phyloP scores from a whole-genome alignment of 2,888 invertebrate genomes.

The Eueremaeus valkanovi region DNA sequence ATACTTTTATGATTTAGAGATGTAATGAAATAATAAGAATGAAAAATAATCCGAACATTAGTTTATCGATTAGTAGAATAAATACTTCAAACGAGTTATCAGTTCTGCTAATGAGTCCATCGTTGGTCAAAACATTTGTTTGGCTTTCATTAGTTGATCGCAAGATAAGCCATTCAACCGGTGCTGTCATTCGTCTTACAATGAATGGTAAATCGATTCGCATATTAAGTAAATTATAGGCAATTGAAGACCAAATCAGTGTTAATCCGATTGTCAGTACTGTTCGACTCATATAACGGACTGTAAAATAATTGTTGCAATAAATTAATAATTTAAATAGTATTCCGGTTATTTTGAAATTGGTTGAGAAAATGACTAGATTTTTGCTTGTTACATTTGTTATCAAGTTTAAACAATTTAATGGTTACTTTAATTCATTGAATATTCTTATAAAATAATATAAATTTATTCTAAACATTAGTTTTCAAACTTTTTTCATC shows the following conservation, averaged over 20 bases:
- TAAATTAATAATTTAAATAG: no score
- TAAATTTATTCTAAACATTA: no score
- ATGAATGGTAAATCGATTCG: neutral
- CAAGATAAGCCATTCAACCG: neutral
- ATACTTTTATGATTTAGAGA: neutral
- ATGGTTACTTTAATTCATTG: no score
- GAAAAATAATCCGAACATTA: slow-evolving; percentile 7
- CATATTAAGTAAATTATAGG: neutral
- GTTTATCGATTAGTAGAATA: neutral
- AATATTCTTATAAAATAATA: no score
- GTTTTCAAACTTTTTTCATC: no score
- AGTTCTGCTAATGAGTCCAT: neutral
- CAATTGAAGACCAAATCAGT: neutral
- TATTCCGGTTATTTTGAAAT: no score
- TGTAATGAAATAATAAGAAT: slow-evolving; percentile 3
- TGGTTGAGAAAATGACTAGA: no score
- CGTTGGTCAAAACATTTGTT: neutral
- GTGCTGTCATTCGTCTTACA: neutral
- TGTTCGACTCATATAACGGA: slow-evolving; percentile 15
- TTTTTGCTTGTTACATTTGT: no score
- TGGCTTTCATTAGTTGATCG: neutral
- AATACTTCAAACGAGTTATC: slow-evolving; percentile 9
- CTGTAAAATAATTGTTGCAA: neutral
- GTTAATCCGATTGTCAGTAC: slow-evolving; percentile 7
- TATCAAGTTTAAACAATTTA: no score